A percentile compares a stretch with the other conserved stretches of the same genome.
Evolutionary conservation across 2,797 vertebrate genomes (phyloP).

Genomic region (Clamator glandarius): DNA sequence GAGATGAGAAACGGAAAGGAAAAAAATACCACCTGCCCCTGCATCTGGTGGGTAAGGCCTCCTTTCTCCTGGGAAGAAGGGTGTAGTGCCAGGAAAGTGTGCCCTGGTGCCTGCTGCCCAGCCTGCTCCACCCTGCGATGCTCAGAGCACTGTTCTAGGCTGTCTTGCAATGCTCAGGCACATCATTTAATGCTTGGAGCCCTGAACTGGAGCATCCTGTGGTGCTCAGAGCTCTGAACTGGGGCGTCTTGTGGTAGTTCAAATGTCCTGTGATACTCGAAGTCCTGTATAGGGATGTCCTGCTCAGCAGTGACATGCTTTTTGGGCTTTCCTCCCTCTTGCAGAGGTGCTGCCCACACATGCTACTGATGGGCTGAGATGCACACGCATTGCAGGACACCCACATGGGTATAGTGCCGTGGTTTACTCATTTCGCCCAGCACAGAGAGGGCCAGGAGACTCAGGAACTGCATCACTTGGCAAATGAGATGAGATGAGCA

Average conservation of each 20-base stretch:
- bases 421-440: background rate
- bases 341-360: background rate
- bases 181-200: no score
- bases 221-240: no score
- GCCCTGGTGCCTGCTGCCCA: background rate
- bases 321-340: background rate
- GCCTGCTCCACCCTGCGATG: background rate
- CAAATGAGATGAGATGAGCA: background rate
- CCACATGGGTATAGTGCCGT: fast-evolving
- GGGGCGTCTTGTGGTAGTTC: background rate
- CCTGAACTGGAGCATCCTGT: no score
- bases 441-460: background rate
- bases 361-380: background rate
- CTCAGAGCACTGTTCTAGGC: background rate
- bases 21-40: background rate
- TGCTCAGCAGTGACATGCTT: fast-evolving
- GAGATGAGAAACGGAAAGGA: background rate
- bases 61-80: background rate
- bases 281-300: background rate
- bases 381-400: background rate
- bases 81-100: background rate
- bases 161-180: background rate
- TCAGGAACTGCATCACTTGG: background rate
- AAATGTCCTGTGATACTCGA: background rate
- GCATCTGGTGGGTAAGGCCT: background rate